phyloP scores from a whole-genome alignment of 2,113 vertebrate species.

The Cyphomyrus discorhynchus region DNA sequence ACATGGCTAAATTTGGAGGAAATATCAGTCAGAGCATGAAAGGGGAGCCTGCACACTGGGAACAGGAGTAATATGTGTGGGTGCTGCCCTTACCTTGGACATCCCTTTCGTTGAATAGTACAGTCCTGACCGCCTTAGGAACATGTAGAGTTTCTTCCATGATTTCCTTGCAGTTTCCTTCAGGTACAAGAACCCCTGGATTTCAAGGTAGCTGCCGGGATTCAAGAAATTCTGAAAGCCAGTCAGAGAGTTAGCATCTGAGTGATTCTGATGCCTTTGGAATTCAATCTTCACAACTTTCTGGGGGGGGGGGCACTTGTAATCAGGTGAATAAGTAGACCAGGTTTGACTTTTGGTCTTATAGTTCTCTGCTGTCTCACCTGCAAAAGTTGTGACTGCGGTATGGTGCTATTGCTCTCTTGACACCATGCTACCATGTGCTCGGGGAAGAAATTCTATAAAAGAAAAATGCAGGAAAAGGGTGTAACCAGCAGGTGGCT shows the following conservation, averaged over 20 bases:
- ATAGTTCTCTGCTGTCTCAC: conserved; percentile 49
- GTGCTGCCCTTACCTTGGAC: conserved; percentile 72
- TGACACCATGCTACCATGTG: conserved; percentile 94
- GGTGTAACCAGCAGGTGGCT: neutral
- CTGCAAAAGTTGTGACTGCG: conserved; percentile 84
- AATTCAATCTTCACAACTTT: neutral
- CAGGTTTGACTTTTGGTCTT: neutral
- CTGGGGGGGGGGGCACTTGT: neutral
- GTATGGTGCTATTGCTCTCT: conserved; percentile 78
- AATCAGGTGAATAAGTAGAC: neutral
- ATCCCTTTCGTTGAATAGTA: conserved; percentile 95
- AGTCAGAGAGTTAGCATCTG: neutral
- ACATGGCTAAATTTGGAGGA: neutral
- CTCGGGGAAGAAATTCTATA: conserved; percentile 89
- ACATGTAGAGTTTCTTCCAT: conserved; percentile 90
- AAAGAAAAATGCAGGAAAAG: conserved; percentile 18
- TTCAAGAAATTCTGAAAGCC: conserved; percentile 82
- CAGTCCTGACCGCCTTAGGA: conserved; percentile 87
- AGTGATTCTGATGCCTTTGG: neutral
- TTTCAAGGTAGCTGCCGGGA: conserved; percentile 87
- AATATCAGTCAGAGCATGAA: neutral
- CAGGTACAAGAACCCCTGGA: conserved; percentile 89
- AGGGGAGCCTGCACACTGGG: neutral
- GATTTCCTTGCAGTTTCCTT: conserved; percentile 92
- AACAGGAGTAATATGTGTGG: neutral